phyloP scores from a whole-genome alignment of 2,888 invertebrate species.

The Oxyscelio sp. region DNA sequence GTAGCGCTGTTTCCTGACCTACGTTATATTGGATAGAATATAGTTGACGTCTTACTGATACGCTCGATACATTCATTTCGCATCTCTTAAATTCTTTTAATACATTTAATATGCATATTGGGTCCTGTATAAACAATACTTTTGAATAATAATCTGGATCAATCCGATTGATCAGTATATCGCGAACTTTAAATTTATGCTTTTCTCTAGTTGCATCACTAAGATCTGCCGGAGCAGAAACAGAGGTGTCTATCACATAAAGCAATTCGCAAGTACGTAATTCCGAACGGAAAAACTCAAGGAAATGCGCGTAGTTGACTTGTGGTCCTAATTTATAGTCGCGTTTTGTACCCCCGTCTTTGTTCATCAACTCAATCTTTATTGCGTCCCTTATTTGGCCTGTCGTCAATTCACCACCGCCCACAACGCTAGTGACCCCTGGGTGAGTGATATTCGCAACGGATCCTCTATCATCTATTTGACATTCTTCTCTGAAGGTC shows the following conservation, averaged over 20 bases:
- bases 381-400: neutral
- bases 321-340: constrained; percentile 67
- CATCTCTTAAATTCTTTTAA: constrained; percentile 68
- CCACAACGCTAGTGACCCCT: too few species aligned
- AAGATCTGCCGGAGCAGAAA: constrained; percentile 36
- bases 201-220: constrained; percentile 56
- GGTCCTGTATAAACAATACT: constrained; percentile 65
- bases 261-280: constrained; percentile 68
- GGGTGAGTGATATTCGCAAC: too few species aligned
- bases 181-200: constrained; percentile 70
- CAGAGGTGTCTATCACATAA: constrained; percentile 65
- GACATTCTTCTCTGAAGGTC: too few species aligned
- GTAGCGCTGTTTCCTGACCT: constrained; percentile 56
- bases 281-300: constrained; percentile 70
- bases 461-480: too few species aligned
- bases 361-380: neutral
- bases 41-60: constrained; percentile 57
- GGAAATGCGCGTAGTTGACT: constrained; percentile 67
- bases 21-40: constrained; percentile 63
- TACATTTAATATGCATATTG: constrained; percentile 60
- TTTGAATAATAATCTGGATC: constrained; percentile 69
- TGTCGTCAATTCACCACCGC: too few species aligned
- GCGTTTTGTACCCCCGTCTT: constrained; percentile 42
- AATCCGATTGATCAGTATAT: constrained; percentile 70
- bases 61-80: constrained; percentile 65